Base-by-base conservation (phyloP, 30 jellyfish, hydroid and myxozoan species). In the Cassiopea andromeda region DNA sequence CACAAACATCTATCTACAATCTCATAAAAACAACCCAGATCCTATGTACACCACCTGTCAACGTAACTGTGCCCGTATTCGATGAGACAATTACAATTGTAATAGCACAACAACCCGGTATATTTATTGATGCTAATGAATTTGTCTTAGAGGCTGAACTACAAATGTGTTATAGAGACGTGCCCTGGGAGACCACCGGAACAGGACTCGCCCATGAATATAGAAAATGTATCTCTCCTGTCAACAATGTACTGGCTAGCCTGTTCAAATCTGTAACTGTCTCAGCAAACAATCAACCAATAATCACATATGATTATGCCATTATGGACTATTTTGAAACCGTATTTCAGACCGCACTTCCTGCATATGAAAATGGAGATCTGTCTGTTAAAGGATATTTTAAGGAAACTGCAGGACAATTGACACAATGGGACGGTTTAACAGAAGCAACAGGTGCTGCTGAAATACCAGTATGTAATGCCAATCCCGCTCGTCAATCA, bases 351-450 rank as follows among this genome's bases (percentile, higher is more conserved):
- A 2, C 54, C 48, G 6, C n/a, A 49, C 14, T 2, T 70, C 1
- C 57, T 2, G 43, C 57, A 70, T 54, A 70, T 1, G 15, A 17
- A 70, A 70, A 43, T 2, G 79, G 79, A 1, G 50, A 15, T 4
- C 2, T 6, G 16, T 18, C 2, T 17, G 79, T 12, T 7, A 27
- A 70, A 70, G 79, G 79, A 1, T 70, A 9, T 19, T 70, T 2
- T 8, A 70, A 70, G 16, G 79, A 70, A 19, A 19, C 79, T 2
- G 49, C 79, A 8, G 79, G 79, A 9, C 38, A 7, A 4, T 4
- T 70, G 79, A 38, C 49, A 7, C 54, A 70, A 70, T 70, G 79
- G 79, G 79, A 70, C 50, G 18, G 79, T 19, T 17, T 4, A 16
- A 38, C 38, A 2, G 50, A 70, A 2, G 50, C 48, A 18, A 15